These are phyloP conservation scores for Cynopterus brachyotis DNA, from an alignment of 2,113 vertebrate species.

Conservation along the genomic window DNA sequence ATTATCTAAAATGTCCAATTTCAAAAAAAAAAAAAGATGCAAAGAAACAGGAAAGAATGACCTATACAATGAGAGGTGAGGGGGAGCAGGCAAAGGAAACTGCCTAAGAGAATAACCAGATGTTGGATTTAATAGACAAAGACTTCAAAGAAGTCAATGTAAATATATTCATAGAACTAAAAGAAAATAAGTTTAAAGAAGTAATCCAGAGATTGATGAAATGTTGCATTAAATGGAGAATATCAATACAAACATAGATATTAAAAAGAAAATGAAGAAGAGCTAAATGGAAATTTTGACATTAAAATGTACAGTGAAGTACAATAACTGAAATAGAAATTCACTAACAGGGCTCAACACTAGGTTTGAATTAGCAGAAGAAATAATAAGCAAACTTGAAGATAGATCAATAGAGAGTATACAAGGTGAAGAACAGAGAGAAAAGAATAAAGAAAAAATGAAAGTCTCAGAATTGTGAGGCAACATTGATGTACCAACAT, in stretches of 20 bases:
- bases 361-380: neutral
- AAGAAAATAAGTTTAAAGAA: neutral
- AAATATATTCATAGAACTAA: slow-evolving; percentile 24
- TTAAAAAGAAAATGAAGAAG: neutral
- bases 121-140: neutral
- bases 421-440: neutral
- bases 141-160: neutral
- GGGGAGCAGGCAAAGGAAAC: neutral
- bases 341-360: neutral
- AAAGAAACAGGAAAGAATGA: neutral
- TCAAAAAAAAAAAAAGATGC: neutral
- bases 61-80: neutral
- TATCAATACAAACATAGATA: neutral
- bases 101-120: neutral
- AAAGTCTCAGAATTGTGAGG: neutral
- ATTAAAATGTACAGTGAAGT: slow-evolving; percentile 2
- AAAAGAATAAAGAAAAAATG: neutral
- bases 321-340: neutral
- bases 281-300: neutral
- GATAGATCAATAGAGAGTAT: neutral
- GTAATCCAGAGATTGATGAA: neutral
- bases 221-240: neutral
- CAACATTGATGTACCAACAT: neutral
- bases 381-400: slow-evolving; percentile 33
- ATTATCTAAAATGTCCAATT: neutral